Evolutionary conservation across 2,797 vertebrate genomes (phyloP), one percentile per base, ranked within the genome.

Genomic region (Galagoides demidoff): DNA sequence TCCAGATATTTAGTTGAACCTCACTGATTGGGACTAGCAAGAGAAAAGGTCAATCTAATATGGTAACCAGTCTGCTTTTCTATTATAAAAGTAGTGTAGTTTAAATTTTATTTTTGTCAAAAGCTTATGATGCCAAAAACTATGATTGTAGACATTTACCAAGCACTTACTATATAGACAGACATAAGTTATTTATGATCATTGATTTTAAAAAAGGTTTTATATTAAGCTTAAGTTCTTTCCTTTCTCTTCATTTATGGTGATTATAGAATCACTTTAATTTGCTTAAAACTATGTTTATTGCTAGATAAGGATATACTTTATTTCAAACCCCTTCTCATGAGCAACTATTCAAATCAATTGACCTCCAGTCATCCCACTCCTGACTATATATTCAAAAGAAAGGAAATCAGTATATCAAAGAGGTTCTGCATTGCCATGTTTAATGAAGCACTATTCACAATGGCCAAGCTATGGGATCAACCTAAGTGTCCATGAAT

Each of bases 71-170:
- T 25, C 49, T 74, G 6, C 37, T 85, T 93, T 70, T 92, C 20
- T 83, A 68, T 31, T 89, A 82, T 64, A 20, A 83, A 95, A 88
- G 14, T 39, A 73, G 49, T 45, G n/a, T 14, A 78, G 34, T 52
- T 77, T 81, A 45, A 78, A 61, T 87, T 92, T 92, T 94, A 49
- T 76, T 83, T 64, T 87, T 95, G 94, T 92, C 31, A 64, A 81
- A 87, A 70, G n/a, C 20, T 0, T 5, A 27, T 45, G 11, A 64
- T 91, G 52, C 71, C 19, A 81, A 81, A 63, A 86, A 76, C 22
- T 66, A 45, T 79, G n/a, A 73, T 37, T 66, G 10, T 66, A 31
- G 64, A 86, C 3, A 31, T 78, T 31, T 7, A 25, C 14, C 31
- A 14, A 81, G 22, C 73, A 74, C 13, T 43, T 78, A 2, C 71